These are phyloP conservation scores for Drosophila miranda DNA, from an alignment of 1,140 invertebrate species.

Conservation along the genomic window DNA sequence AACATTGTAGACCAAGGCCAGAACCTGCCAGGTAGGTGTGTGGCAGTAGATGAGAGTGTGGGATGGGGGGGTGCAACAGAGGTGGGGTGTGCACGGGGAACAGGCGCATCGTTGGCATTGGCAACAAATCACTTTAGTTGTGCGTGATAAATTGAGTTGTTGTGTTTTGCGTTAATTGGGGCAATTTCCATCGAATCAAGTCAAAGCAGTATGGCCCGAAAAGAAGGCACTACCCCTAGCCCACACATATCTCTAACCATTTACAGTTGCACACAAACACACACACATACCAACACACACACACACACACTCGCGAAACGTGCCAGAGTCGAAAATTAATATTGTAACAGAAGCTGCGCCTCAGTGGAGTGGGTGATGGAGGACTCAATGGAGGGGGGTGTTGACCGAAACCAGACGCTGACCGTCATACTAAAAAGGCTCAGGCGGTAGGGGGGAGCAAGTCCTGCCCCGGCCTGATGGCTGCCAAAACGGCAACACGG, in stretches of 20 bases:
- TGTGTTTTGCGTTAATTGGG: conserved; percentile 78
- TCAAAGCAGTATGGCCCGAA: conserved; percentile 24
- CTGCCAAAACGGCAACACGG: conserved; percentile 40
- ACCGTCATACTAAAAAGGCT: conserved; percentile 66
- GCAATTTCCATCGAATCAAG: conserved; percentile 71
- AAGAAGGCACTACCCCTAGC: conserved; percentile 19
- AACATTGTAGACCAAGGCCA: conserved; percentile 33
- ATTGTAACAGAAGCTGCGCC: conserved; percentile 56
- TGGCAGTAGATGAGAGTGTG: no score
- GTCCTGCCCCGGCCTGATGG: no score
- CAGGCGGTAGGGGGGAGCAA: neutral
- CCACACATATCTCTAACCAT: neutral
- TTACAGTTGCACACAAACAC: neutral
- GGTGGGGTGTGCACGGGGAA: neutral
- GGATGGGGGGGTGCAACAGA: neutral
- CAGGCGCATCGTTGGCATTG: conserved; percentile 67
- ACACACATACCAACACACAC: neutral
- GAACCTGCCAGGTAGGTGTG: neutral
- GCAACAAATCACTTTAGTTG: conserved; percentile 81
- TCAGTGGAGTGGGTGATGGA: neutral
- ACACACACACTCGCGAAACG: conserved; percentile 38
- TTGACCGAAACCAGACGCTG: conserved; percentile 42
- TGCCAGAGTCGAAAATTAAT: conserved; percentile 66
- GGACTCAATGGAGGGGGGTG: neutral
- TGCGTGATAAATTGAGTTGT: conserved; percentile 81